Evolutionary conservation across 2,888 invertebrate species (phyloP), one percentile per base, ranked within the genome.

Genomic region (Blomia tropicalis): DNA sequence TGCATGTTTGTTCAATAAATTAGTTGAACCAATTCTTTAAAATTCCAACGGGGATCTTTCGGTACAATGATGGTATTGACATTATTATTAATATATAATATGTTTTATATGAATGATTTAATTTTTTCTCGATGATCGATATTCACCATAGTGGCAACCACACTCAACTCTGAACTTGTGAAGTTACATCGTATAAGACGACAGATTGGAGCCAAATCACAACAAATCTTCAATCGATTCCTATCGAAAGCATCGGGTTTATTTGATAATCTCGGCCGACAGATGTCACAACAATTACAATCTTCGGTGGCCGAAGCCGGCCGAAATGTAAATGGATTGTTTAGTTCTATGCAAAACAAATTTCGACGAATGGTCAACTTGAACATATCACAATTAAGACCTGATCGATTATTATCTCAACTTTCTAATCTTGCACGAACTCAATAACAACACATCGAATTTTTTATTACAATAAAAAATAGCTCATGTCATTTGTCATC

Each of bases 231-330:
- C 11, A 47, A 47, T n/a, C 7, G 22, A 14, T 27, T 47, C 7
- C 22, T 47, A 22, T 47, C 22, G 5, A 47, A 47, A 7, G 51
- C 51, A 7, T 11, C 51, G 7, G 51, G 51, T 11, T 11, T 47
- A 14, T 47, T 47, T 19, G 51, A 47, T n/a, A 47, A 22, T 22
- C 51, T 47, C 22, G 51, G 51, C 51, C 51, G 51, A 25, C 51
- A 47, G 51, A 47, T 47, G 51, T 14, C 51, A 11, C 51, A n/a
- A 25, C 51, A 47, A 19, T 27, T 47, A 7, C 51, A 47, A 14
- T 11, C 51, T 19, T 47, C 51, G 23, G 51, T 27, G 23, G 7
- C 22, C 11, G 51, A 27, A 7, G 51, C 51, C 7, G 51, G 51
- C 7, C 51, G 51, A n/a, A 27, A 7, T 11, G 27, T 47, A n/a